Base-by-base conservation (phyloP, 2,888 invertebrate species). In the Melitaea athalia region DNA sequence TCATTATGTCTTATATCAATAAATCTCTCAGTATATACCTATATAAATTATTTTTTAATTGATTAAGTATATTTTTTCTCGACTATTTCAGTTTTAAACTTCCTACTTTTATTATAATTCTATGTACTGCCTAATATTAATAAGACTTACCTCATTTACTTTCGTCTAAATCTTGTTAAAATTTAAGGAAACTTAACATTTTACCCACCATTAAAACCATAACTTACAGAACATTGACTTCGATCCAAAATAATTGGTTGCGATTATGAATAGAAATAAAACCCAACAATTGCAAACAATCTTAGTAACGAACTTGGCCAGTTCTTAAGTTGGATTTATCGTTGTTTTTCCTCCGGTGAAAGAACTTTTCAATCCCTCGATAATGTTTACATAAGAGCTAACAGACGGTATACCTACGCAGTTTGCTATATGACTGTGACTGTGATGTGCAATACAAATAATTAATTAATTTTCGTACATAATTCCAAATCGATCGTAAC, bases 311-410 rank as follows among this genome's bases (percentile, higher is more conserved):
- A 75, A 81, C 79, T 85, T 78, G 77, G 77, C 79, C 79, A 76
- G 78, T 72, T 81, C 72, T 71, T 87, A 88, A 89, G 85, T 88
- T 82, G 85, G 88, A 89, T 90, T 89, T 90, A 91, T 89, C 84
- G 86, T 81, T 89, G 89, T 90, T 91, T 89, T 89, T 88, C 84
- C 85, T 86, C 77, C 77, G 73, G 74, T 72, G 77, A 69, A 79
- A 76, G 78, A 87, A 88, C 85, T 91, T 90, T 80, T 80, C 85
- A 85, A 87, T 85, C 86, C 85, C 85, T 83, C 80, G 78, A 76
- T 78, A 78, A 83, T 89, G 84, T 91, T 91, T 91, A 87, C 83
- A 74, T 76, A 82, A 85, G 81, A 81, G 89, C 88, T 91, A 84
- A 87, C 82, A 77, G 71, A 70, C 68, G 71, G 69, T 71, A 73